Percentiles rank a stretch among this genome's conserved stretches.
These are phyloP conservation scores for Xylocopa sonorina DNA, from an alignment of 1,140 invertebrate genomes.

Conservation along the genomic window DNA sequence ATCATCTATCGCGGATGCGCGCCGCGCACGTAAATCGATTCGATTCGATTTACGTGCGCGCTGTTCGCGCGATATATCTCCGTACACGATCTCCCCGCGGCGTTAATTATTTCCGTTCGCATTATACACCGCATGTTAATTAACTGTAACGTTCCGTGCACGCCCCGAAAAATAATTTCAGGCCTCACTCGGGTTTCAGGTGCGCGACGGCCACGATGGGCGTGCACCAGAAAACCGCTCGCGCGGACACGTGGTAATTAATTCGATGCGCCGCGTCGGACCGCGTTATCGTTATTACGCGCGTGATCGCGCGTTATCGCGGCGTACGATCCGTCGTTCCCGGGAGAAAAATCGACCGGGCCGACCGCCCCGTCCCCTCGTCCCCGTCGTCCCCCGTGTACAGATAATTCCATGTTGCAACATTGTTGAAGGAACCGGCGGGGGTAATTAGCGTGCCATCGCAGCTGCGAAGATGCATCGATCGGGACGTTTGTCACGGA, in stretches of 20 bases:
- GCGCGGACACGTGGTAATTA: conserved; percentile 58
- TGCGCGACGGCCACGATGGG: conserved; percentile 2
- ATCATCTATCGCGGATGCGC: conserved; percentile 24
- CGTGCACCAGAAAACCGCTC: conserved; percentile 37
- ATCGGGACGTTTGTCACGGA: background rate
- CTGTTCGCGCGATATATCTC: conserved; percentile 20
- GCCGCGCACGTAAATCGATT: conserved; percentile 29
- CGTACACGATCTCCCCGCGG: conserved; percentile 32
- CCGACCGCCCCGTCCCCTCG: too few relatives aligned
- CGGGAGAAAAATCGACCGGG: conserved; percentile 8
- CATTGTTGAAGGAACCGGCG: background rate
- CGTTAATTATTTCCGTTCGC: conserved; percentile 54
- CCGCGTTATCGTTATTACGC: conserved; percentile 55
- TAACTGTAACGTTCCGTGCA: conserved; percentile 48
- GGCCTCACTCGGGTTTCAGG: too few relatives aligned
- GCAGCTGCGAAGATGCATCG: background rate
- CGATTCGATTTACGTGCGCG: conserved; percentile 32
- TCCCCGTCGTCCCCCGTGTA: too few relatives aligned
- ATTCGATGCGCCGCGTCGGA: conserved; percentile 52
- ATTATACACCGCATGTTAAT: conserved; percentile 57
- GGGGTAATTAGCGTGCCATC: conserved; percentile 1
- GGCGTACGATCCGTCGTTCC: background rate
- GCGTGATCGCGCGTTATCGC: conserved; percentile 27
- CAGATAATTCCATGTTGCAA: background rate
- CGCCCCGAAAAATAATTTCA: conserved; percentile 56